A percentile compares a stretch with the other conserved stretches of the same genome.
phyloP scores from a whole-genome alignment of 2,113 vertebrate species.

The Ciconia maguari region DNA sequence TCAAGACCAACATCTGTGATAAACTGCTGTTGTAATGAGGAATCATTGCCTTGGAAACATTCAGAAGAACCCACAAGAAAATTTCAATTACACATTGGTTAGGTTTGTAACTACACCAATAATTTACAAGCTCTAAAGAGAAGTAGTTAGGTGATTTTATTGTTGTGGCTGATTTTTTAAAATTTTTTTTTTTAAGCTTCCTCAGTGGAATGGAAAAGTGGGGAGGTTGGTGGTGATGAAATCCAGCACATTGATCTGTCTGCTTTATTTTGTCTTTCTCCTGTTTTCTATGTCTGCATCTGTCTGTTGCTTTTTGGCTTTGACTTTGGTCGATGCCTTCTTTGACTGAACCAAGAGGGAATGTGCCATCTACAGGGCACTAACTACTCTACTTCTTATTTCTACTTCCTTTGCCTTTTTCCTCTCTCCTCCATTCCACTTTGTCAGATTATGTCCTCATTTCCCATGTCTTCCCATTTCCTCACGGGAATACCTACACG shows the following conservation, averaged over 20 bases:
- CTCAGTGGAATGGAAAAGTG: neutral
- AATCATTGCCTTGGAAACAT: neutral
- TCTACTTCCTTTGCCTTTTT: neutral
- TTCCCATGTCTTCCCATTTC: neutral
- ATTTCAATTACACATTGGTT: neutral
- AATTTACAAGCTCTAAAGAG: neutral
- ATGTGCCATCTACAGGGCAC: neutral
- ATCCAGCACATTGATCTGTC: neutral
- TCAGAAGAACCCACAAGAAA: neutral
- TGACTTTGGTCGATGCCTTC: accelerated
- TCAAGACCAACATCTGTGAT: neutral
- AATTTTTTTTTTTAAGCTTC: neutral
- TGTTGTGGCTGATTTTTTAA: neutral
- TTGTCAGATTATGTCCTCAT: neutral
- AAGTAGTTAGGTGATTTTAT: neutral
- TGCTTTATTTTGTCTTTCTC: neutral
- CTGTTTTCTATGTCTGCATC: neutral
- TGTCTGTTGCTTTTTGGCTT: neutral
- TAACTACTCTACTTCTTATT: neutral
- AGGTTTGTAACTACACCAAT: neutral
- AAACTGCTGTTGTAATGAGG: neutral
- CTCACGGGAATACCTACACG: neutral
- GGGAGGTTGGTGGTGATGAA: neutral
- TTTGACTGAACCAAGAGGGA: neutral
- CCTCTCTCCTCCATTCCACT: neutral